A percentile compares a stretch with the other conserved stretches of the same genome.
These are phyloP conservation scores for Ceraclea dissimilis DNA, from an alignment of 2,888 invertebrate species.

Conservation along the genomic window DNA sequence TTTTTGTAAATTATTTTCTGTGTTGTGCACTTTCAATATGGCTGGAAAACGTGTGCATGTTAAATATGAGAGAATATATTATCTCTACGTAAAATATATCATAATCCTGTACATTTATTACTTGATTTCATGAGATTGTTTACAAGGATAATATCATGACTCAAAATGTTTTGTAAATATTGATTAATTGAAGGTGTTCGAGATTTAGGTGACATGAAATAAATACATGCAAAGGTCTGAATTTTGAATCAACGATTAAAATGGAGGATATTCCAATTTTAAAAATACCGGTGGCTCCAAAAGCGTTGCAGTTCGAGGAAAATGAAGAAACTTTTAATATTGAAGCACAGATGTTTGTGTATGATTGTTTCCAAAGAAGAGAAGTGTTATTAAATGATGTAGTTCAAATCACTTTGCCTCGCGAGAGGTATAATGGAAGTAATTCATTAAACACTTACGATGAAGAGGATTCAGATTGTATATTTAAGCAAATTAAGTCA, in stretches of 20 bases:
- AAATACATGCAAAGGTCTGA: not conserved
- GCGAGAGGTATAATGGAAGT: not conserved
- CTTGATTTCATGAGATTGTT: too few species aligned
- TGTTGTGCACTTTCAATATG: not conserved
- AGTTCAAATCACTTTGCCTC: constrained; percentile 6
- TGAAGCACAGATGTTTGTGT: constrained; percentile 14
- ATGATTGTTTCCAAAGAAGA: constrained; percentile 23
- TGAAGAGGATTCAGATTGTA: not conserved
- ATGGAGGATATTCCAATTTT: constrained; percentile 13
- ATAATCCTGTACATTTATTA: too few species aligned
- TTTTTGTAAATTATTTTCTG: not conserved
- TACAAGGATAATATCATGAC: not conserved
- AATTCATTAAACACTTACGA: not conserved
- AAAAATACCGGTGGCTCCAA: constrained; percentile 8
- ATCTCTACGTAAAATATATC: too few species aligned
- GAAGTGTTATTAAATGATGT: constrained; percentile 16
- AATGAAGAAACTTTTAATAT: constrained; percentile 10
- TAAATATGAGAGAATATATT: too few species aligned
- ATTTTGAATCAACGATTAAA: not conserved
- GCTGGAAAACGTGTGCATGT: not conserved
- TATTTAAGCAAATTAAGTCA: constrained; percentile 4
- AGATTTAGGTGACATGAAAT: not conserved
- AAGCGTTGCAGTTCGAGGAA: constrained; percentile 12
- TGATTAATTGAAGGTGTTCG: not conserved
- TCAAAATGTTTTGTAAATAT: not conserved